These are phyloP conservation scores for Acanthurus tractus DNA, from an alignment of 2,797 vertebrate genomes.

Conservation along the genomic window DNA sequence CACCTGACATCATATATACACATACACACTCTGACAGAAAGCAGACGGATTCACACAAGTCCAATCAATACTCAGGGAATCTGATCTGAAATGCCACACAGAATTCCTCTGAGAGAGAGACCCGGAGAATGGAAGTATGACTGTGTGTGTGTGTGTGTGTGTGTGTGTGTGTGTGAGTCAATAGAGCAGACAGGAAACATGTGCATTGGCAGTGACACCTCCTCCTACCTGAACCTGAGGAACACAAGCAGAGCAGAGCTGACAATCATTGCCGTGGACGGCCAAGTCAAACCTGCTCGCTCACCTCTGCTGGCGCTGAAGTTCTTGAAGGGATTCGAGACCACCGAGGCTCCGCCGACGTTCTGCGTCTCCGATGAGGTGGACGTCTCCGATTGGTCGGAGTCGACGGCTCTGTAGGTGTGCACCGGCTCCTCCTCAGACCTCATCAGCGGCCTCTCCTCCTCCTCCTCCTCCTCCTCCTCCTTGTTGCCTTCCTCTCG, in stretches of 20 bases:
- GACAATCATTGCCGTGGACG: slow-evolving; percentile 47
- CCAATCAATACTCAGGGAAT: slow-evolving; percentile 65
- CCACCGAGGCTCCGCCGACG: neutral
- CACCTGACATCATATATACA: slow-evolving; percentile 52
- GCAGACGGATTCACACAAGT: slow-evolving; percentile 31
- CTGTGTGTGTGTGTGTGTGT: slow-evolving; percentile 15
- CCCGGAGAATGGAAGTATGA: slow-evolving; percentile 29
- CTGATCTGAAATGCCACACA: slow-evolving; percentile 58
- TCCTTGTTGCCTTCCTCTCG: slow-evolving; percentile 69
- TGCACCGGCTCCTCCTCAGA: slow-evolving; percentile 61
- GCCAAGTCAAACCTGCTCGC: slow-evolving; percentile 56
- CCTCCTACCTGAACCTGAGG: slow-evolving; percentile 39
- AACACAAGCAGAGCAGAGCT: slow-evolving; percentile 21
- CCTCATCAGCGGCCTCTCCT: slow-evolving; percentile 62
- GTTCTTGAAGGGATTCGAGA: slow-evolving; percentile 71
- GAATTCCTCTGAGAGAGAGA: slow-evolving; percentile 57
- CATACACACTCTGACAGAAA: slow-evolving; percentile 30
- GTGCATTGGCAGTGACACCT: slow-evolving; percentile 65
- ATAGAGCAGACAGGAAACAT: slow-evolving; percentile 62
- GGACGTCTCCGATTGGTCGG: slow-evolving; percentile 45
- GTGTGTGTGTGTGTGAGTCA: slow-evolving; percentile 36
- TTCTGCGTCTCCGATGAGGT: slow-evolving; percentile 28
- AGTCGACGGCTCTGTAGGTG: slow-evolving; percentile 73
- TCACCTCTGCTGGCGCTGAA: slow-evolving; percentile 84
- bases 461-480: slow-evolving; percentile 43